Base-by-base conservation (phyloP, 1,140 invertebrate species). In the Schlechtendalia chinensis region DNA sequence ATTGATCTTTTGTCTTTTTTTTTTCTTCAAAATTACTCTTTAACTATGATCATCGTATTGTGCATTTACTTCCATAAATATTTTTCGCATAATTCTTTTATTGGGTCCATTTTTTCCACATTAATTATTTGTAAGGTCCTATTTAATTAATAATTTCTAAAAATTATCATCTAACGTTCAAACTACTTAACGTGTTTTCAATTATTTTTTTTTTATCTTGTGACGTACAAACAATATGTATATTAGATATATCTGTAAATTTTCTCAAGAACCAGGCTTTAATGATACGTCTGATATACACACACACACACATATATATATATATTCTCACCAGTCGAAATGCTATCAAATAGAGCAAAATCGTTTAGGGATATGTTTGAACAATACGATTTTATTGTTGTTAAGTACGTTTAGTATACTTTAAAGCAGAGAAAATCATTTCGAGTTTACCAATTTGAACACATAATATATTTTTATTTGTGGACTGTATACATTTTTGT, bases 351-450 rank as follows among this genome's bases (percentile, higher is more conserved):
- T 19, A 32, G 6, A 74, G 10, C 27, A 56, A 77, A 77, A 69
- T 69, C 45, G 45, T 50, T 27, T 19, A 22, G 39, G 39, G 24
- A 50, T 50, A 69, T 27, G 16, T 47, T 3, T 12, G 45, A 50
- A 69, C 27, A 17, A 22, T 17, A 69, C n/a, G 24, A 47, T 32
- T 22, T 69, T 27, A 2, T 39, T 24, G 6, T n/a, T 22, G n/a
- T 67, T 47, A 16, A 22, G n/a, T n/a, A 39, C 32, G 32, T 39
- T 39, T 3, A 39, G 39, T 50, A 69, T 69, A 69, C 67, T 69
- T 69, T 39, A 69, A 69, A 69, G 67, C 8, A 11, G 14, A 50
- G 47, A 1, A 69, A 69, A 69, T n/a, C 39, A 45, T 69, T 69
- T 69, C 17, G n/a, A 39, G 39, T 69, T 69, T 45, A 45, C n/a